Base-by-base conservation (phyloP, 2,113 vertebrate genomes). In the Picathartes gymnocephalus region DNA sequence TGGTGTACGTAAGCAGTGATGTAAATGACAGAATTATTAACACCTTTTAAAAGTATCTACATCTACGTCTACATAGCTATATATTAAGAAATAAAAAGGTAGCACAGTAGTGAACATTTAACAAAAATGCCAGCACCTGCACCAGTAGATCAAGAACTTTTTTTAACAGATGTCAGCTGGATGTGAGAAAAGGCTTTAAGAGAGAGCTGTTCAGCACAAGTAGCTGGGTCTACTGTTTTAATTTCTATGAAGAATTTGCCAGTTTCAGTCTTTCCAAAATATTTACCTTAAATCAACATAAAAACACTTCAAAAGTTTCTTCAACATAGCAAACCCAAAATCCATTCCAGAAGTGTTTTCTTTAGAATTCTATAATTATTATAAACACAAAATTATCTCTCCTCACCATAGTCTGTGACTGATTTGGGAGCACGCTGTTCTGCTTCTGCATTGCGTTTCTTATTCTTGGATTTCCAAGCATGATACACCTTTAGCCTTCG, bases 381-480 rank as follows among this genome's bases (percentile, higher is more conserved):
- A 40, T 10, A 45, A 81, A 53, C n/a, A 66, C 17, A 48, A 35
- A 53, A 39, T 14, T 27, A 3, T 71, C 37, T 91, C 57, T 80
- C 58, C 98, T 97, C 98, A 99, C 99, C 99, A 92, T 99, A 99
- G 90, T 99, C 99, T 4, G 98, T 99, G 96, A 99, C 93, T 6
- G 98, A 99, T 77, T 99, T 99, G 10, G 99, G 99, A 68, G 98
- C 99, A 23, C 99, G 98, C 62, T 99, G 99, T 60, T 99, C 98
- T 24, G 98, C 54, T 68, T 99, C 99, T 3, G 98, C 88, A 88
- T 99, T 99, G 78, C 99, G 98, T 92, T 99, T 99, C 98, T 99
- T 99, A 93, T 99, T 99, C 98, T 98, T 99, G 73, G 99, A 98
- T 95, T 99, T 99, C 99, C 99, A 99, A 53, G 99, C 98, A 91